Conservation (phyloP, 2,113 vertebrate species). For the Pygoscelis adeliae region DNA sequence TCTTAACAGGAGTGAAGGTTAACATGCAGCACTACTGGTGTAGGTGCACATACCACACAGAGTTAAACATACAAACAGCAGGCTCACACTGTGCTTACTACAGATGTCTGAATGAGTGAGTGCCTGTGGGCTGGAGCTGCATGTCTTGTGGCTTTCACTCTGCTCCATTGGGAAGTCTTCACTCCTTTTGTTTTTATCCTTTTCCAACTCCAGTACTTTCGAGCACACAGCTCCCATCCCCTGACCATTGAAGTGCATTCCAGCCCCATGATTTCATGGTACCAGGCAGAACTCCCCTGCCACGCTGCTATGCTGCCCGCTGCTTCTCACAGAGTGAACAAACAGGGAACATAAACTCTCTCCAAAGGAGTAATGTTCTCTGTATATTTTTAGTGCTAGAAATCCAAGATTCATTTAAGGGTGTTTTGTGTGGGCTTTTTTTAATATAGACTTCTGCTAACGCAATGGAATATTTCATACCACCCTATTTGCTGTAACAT, state of each 20-base stretch:
- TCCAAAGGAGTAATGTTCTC: conserved; percentile 51
- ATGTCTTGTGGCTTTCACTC: conserved; percentile 71
- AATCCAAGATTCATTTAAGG: conserved; percentile 65
- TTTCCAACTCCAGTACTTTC: conserved; percentile 58
- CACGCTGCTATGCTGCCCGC: conserved; percentile 67
- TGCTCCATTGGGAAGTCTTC: conserved; percentile 49
- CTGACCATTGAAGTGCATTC: conserved; percentile 73
- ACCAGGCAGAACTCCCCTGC: conserved; percentile 73
- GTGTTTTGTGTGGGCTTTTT: conserved; percentile 44
- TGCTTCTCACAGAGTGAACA: conserved; percentile 60
- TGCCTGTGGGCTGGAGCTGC: conserved; percentile 51
- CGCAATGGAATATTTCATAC: conserved; percentile 65
- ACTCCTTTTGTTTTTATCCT: conserved; percentile 69
- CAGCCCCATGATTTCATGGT: conserved; percentile 78
- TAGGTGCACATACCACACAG: conserved; percentile 45
- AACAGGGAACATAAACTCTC: conserved; percentile 69
- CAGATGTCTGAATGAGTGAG: conserved; percentile 30
- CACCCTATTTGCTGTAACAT: conserved; percentile 46
- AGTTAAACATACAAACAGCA: conserved; percentile 37
- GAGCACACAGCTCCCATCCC: conserved; percentile 61
- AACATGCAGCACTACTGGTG: neutral
- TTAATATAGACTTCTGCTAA: conserved; percentile 61
- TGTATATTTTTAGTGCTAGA: conserved; percentile 75
- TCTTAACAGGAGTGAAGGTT: neutral
- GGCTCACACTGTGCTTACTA: conserved; percentile 30